Evolutionary conservation across 2,797 vertebrate species (phyloP).

Genomic region (Sitta carolinensis): DNA sequence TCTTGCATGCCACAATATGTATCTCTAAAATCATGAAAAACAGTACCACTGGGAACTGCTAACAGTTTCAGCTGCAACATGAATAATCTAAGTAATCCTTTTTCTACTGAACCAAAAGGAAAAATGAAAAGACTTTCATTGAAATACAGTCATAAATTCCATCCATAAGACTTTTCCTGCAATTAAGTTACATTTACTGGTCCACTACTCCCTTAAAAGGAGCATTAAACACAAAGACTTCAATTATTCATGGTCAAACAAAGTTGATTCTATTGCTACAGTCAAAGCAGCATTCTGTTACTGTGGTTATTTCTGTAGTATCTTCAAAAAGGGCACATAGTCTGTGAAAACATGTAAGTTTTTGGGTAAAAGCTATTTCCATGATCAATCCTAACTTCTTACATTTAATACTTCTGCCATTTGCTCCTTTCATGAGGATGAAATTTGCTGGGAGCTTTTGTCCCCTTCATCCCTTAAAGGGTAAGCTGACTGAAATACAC

Average conservation of each 20-base stretch:
- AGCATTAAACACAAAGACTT: constrained; percentile 76
- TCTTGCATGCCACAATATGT: background rate
- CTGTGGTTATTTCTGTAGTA: constrained; percentile 76
- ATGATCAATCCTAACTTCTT: constrained; percentile 14
- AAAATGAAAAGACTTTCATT: constrained; percentile 73
- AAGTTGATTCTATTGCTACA: constrained; percentile 74
- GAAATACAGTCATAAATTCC: constrained; percentile 74
- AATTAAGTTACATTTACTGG: constrained; percentile 79
- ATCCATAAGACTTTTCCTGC: constrained; percentile 74
- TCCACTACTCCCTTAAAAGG: constrained; percentile 75
- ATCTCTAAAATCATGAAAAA: background rate
- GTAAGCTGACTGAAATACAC: background rate
- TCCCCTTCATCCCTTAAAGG: background rate
- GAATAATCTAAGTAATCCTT: constrained; percentile 66
- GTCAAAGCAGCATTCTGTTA: constrained; percentile 76
- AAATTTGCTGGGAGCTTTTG: background rate
- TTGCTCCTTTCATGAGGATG: background rate
- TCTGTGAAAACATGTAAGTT: constrained; percentile 67
- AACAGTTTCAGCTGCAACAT: constrained; percentile 62
- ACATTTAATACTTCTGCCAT: constrained; percentile 19
- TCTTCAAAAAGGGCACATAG: constrained; percentile 71
- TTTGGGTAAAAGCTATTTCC: constrained; percentile 61
- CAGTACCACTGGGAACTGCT: constrained; percentile 9
- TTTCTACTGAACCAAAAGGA: constrained; percentile 70
- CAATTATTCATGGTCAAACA: constrained; percentile 79